Percentiles rank a stretch among this genome's conserved stretches.
phyloP scores from a whole-genome alignment of 1,140 invertebrate species.

The Bombus impatiens region DNA sequence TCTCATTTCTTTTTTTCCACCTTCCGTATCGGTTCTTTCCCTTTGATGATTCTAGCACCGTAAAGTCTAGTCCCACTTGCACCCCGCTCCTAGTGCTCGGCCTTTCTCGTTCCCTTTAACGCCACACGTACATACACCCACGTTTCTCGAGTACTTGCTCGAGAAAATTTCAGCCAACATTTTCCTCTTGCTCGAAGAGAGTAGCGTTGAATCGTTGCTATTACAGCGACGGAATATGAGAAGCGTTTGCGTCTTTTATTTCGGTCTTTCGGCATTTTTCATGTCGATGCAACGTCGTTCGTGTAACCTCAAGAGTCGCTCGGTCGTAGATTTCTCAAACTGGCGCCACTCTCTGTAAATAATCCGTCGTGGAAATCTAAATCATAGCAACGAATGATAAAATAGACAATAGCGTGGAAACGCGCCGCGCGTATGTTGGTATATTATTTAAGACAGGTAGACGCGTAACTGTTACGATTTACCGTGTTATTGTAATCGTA shows the following conservation, averaged over 20 bases:
- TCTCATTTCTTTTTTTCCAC: constrained; percentile 9
- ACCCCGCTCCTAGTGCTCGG: not conserved
- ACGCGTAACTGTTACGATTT: no score
- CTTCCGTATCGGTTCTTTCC: not conserved
- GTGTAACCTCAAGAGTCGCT: not conserved
- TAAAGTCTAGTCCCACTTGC: not conserved
- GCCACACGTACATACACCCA: no score
- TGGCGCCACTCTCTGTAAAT: no score
- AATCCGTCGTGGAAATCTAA: no score
- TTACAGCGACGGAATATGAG: constrained; percentile 57
- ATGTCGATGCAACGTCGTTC: not conserved
- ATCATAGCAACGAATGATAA: no score
- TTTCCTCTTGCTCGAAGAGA: not conserved
- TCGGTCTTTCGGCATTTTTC: not conserved
- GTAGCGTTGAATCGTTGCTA: constrained; percentile 36
- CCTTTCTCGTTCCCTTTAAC: constrained; percentile 35
- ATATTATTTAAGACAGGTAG: no score
- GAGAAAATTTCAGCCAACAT: constrained; percentile 46
- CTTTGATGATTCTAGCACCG: constrained; percentile 19
- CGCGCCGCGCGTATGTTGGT: no score
- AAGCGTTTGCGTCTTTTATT: constrained; percentile 53
- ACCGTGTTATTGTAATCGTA: no score
- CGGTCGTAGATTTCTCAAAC: not conserved
- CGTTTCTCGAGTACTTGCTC: constrained; percentile 5
- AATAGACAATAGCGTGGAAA: no score